phyloP scores from a whole-genome alignment of 1,140 invertebrate species.

The Danaus plexippus region DNA sequence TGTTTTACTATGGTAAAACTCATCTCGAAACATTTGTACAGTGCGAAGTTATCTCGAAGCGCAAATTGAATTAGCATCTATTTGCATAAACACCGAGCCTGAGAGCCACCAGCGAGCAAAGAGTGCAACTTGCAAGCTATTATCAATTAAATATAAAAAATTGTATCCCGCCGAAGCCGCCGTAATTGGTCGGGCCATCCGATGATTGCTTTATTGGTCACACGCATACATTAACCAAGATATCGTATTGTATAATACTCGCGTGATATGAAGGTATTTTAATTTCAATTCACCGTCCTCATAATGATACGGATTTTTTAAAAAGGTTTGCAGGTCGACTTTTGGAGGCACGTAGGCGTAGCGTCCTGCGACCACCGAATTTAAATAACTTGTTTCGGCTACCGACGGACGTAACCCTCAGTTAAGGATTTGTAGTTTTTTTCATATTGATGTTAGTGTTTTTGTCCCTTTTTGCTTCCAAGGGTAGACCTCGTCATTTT shows the following conservation, averaged over 20 bases:
- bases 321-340: constrained; percentile 19
- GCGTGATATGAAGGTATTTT: constrained; percentile 39
- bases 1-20: no score
- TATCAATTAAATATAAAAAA: constrained; percentile 66
- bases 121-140: constrained; percentile 30
- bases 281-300: constrained; percentile 39
- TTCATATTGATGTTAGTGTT: constrained; percentile 27
- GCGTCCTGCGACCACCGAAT: constrained; percentile 44
- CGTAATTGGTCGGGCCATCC: constrained; percentile 52
- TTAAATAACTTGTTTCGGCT: constrained; percentile 66
- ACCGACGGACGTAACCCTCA: constrained; percentile 54
- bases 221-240: constrained; percentile 38
- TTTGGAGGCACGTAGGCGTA: constrained; percentile 35
- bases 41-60: constrained; percentile 27
- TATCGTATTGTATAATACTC: constrained; percentile 31
- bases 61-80: constrained; percentile 63
- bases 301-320: constrained; percentile 31
- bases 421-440: constrained; percentile 42
- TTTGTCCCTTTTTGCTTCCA: constrained; percentile 32
- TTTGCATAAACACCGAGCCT: constrained; percentile 52
- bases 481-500: constrained; percentile 32
- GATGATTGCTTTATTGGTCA: constrained; percentile 66
- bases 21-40: no score
- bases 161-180: constrained; percentile 46
- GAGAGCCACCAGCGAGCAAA: constrained; percentile 28